Base-by-base conservation (phyloP, 2,888 invertebrate species). In the Dione vanillae region DNA sequence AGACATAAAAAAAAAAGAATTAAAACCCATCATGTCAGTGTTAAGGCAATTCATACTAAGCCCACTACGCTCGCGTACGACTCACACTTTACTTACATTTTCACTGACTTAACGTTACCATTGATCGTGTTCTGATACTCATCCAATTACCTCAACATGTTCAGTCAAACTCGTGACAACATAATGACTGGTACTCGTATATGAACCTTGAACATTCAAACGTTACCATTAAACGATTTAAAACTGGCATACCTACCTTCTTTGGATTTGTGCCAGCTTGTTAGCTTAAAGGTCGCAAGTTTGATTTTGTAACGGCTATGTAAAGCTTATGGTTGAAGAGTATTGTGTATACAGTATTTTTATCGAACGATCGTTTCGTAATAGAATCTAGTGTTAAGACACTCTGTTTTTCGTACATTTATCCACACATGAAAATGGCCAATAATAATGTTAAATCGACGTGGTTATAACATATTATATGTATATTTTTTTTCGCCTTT, bases 111-210 rank as follows among this genome's bases (percentile, higher is more conserved):
- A 37, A 16, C 1, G 37, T 43, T 7, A 8, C 27, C 9, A 40
- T 14, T 35, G 49, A 37, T 64, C 35, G 45, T 16, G 35, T 47
- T 64, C 49, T n/a, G 27, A 27, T 27, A 6, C 20, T 19, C 64
- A 19, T 49, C 40, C 40, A 47, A 64, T 47, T 64, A 45, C 16
- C 49, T 7, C 37, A 35, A 35, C 49, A 19, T 64, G 64, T 49
- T 16, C 64, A 37, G 19, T 64, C 64, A 64, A 49, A 12, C 16
- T 9, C 40, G 37, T 9, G 64, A 64, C 64, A 64, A 37, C 49
- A 64, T 64, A 64, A 64, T 64, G 12, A 37, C 47, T 45, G 27
- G 35, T 45, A 27, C 27, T 27, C 27, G 27, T 27, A 27, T 27
- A 62, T 59, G 59, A 59, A 56, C 11, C 16, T 27, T 19, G 51